These are phyloP conservation scores for Macroglossus sobrinus DNA, from an alignment of 2,113 vertebrate genomes.

Conservation along the genomic window DNA sequence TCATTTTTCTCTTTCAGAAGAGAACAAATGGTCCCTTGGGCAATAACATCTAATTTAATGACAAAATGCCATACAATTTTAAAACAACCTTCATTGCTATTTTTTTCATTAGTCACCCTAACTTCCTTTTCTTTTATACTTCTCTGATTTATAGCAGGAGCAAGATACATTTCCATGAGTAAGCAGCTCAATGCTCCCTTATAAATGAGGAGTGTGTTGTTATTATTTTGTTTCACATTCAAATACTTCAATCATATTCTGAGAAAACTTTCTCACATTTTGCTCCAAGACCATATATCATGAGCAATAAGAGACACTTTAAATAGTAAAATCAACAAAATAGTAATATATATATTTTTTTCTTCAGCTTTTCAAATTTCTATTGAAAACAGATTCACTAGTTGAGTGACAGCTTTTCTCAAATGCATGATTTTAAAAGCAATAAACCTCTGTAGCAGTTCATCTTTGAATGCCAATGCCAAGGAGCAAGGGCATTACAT, in stretches of 20 bases:
- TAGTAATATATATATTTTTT: not conserved
- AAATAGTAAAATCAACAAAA: not conserved
- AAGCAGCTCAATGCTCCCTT: conserved; percentile 1
- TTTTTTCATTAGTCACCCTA: not conserved
- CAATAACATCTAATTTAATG: conserved; percentile 37
- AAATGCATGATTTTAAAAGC: conserved; percentile 39
- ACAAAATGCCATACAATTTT: not conserved
- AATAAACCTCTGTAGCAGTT: not conserved
- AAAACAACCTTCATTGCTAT: not conserved
- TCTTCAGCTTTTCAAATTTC: conserved; percentile 43
- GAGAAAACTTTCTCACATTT: conserved; percentile 34
- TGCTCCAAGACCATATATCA: not conserved
- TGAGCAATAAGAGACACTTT: conserved; percentile 29
- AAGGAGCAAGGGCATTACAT: not conserved
- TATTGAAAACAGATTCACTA: conserved; percentile 7
- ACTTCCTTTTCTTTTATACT: not conserved
- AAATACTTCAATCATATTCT: conserved; percentile 41
- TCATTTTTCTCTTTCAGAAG: not conserved
- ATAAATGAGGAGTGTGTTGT: not conserved
- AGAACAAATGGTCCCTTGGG: not conserved
- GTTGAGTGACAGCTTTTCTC: not conserved
- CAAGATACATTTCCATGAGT: conserved; percentile 43
- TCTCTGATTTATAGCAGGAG: conserved; percentile 53
- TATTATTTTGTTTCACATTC: conserved; percentile 60
- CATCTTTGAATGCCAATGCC: not conserved